phyloP scores from a whole-genome alignment of 2,888 invertebrate species.

The Coelinius sp. region DNA sequence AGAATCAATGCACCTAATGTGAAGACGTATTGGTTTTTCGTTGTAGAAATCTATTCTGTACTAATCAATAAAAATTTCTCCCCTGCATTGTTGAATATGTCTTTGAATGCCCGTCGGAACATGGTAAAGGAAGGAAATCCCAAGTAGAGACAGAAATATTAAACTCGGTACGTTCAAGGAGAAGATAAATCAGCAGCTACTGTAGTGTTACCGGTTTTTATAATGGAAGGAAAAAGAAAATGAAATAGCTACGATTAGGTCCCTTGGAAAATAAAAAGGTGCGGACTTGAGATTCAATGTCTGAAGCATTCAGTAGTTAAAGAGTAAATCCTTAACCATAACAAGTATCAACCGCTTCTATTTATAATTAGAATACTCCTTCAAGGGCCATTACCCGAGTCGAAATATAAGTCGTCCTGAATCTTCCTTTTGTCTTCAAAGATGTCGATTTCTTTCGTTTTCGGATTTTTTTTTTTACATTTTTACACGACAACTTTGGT shows the following conservation, averaged over 20 bases:
- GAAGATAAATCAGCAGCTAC: neutral
- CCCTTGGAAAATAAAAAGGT: neutral
- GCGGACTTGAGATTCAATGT: neutral
- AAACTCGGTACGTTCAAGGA: neutral
- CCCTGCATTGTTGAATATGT: neutral
- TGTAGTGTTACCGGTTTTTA: neutral
- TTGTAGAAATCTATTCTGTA: neutral
- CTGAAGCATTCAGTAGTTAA: neutral
- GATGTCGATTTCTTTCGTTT: no score
- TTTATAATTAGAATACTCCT: no score
- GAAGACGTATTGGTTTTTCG: no score
- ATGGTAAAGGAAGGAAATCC: neutral
- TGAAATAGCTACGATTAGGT: neutral
- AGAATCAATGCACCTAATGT: no score
- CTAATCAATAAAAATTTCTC: neutral
- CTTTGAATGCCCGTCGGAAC: neutral
- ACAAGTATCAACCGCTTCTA: no score
- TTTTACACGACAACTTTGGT: no score
- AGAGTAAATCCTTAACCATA: neutral
- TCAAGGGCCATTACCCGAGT: no score
- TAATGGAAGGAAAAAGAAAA: neutral
- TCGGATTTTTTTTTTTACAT: no score
- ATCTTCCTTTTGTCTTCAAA: no score
- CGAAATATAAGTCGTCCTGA: no score
- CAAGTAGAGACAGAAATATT: conserved; percentile 30